A percentile compares a stretch with the other conserved stretches of the same genome.
These are phyloP conservation scores for Drosophila dives DNA, from an alignment of 2,888 invertebrate genomes.

Conservation along the genomic window DNA sequence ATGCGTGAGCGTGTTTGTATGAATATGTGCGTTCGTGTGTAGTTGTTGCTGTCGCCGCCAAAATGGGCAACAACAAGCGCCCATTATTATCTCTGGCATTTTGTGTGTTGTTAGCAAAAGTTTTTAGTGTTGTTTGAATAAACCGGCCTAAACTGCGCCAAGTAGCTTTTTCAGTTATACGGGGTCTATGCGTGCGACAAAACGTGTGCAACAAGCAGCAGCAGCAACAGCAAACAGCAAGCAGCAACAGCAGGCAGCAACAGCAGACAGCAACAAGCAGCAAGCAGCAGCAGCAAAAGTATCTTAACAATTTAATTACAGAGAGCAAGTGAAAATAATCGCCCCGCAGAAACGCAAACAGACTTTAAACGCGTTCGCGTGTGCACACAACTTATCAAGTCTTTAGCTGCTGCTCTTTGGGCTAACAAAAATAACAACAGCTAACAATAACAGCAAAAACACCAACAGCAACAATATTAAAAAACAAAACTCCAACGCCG, in stretches of 20 bases:
- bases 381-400: constrained; percentile 42
- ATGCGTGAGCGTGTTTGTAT: constrained; percentile 8
- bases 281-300: constrained; percentile 30
- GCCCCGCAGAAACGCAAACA: constrained; percentile 13
- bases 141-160: constrained; percentile 72
- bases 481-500: constrained; percentile 26
- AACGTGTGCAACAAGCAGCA: constrained; percentile 62
- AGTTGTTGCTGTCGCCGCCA: constrained; percentile 41
- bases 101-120: constrained; percentile 72
- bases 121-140: constrained; percentile 65
- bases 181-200: constrained; percentile 78
- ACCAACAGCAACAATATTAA: constrained; percentile 7
- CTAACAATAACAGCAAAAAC: constrained; percentile 13
- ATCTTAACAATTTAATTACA: constrained; percentile 62
- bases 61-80: constrained; percentile 37
- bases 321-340: constrained; percentile 34
- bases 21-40: not conserved
- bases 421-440: constrained; percentile 10
- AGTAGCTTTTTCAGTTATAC: constrained; percentile 71
- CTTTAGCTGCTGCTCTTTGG: constrained; percentile 21
- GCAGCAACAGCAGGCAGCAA: not conserved
- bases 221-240: constrained; percentile 32
- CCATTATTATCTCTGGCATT: constrained; percentile 67
- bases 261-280: constrained; percentile 22
- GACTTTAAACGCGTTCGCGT: constrained; percentile 50